Evolutionary conservation across 2,113 vertebrate genomes (phyloP).

Genomic region (Eretmodus cyanostictus): DNA sequence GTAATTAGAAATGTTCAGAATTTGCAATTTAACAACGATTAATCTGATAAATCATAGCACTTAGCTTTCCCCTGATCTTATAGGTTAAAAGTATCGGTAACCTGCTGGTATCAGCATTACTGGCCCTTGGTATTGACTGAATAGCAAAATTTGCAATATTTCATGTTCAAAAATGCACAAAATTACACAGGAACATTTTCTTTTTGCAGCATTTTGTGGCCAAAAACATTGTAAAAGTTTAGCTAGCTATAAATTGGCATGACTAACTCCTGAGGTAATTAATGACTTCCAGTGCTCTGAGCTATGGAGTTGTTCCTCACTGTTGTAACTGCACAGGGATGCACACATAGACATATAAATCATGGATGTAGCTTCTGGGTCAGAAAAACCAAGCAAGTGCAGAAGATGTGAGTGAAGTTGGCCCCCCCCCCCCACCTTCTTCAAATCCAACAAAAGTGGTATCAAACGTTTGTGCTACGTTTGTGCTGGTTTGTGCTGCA

Average conservation of each 20-base stretch:
- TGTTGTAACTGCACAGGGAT: background rate
- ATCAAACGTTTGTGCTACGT: too few relatives aligned
- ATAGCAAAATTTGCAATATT: background rate
- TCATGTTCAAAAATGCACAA: background rate
- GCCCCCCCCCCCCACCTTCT: too few relatives aligned
- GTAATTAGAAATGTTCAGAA: background rate
- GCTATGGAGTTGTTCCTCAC: background rate
- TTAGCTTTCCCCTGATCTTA: background rate
- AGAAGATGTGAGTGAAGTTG: background rate
- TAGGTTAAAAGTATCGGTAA: background rate
- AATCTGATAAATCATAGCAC: background rate
- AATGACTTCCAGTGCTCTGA: background rate
- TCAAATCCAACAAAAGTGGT: too few relatives aligned
- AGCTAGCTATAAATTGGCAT: background rate
- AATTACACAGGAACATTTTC: background rate
- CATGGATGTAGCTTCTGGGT: background rate
- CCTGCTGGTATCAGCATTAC: background rate
- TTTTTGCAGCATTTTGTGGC: background rate
- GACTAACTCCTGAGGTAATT: background rate
- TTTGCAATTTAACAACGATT: background rate
- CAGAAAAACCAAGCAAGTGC: background rate
- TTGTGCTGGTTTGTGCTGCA: too few relatives aligned
- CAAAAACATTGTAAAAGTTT: background rate
- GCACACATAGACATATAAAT: background rate
- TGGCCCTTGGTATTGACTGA: background rate